Evolutionary conservation across 2,888 invertebrate species (phyloP), one percentile per base, ranked within the genome.

Genomic region (Parapristionchus giblindavisi): DNA sequence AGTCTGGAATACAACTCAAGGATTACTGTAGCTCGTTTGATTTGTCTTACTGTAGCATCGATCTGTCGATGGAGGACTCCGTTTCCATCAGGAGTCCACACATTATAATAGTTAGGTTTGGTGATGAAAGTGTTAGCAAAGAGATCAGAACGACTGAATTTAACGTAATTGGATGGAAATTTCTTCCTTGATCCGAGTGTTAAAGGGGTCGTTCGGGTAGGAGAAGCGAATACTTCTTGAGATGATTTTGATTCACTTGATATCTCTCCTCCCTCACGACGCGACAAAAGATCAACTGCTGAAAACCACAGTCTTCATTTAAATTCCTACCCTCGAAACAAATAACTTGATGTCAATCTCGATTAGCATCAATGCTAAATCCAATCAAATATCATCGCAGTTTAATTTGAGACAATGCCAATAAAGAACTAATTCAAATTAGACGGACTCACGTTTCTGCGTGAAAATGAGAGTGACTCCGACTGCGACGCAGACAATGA

Each of bases 121-220:
- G 77, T 60, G 17, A 79, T 77, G 17, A 77, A 68, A 60, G 79
- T 79, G 11, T 78, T 78, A 24, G 80, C 78, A 38, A 79, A 79
- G 6, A 80, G 34, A 48, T 80, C 77, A 38, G 79, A 78, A 60
- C 77, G 77, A 1, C 79, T 80, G 72, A 82, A 79, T 70, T 78
- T 75, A 21, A 65, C 43, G 60, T 80, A 78, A 34, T 75, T 66
- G n/a, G 56, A 14, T 3, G 70, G 54, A 38, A 66, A 51, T 27
- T 76, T 36, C 74, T 73, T 76, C 73, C 73, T 51, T 32, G 56
- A 58, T 48, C 68, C 51, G 29, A 68, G 43, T 48, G 38, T 52
- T 36, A 68, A 52, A n/a, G 68, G 51, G 6, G 68, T 51, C 17
- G 32, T 68, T 21, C 34, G 51, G 34, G 68, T n/a, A 5, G 66